Conservation (phyloP, 2,113 vertebrate genomes). For the Setophaga petechia region DNA sequence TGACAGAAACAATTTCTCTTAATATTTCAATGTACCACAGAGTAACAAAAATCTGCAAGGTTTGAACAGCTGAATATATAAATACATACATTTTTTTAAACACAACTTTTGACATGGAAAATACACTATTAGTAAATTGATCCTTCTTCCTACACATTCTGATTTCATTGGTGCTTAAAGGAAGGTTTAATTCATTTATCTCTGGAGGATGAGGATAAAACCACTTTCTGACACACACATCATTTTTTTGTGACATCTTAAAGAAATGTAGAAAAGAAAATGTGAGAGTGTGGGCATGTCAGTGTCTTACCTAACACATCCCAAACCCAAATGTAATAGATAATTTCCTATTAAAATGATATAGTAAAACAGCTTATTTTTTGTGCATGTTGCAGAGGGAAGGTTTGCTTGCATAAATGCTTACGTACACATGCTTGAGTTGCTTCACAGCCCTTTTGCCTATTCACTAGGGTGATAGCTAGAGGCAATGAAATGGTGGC, state of each 20-base stretch:
- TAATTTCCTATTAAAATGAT: neutral
- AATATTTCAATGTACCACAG: conserved; percentile 16
- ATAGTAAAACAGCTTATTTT: neutral
- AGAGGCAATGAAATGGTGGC: neutral
- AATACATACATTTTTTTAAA: neutral
- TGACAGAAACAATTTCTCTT: conserved; percentile 38
- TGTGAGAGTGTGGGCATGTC: neutral
- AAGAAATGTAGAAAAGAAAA: neutral
- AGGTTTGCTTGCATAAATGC: neutral
- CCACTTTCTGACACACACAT: neutral
- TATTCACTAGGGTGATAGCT: neutral
- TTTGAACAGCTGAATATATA: conserved; percentile 42
- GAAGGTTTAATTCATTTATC: conserved; percentile 53
- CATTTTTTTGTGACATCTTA: neutral
- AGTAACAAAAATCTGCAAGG: conserved; percentile 44
- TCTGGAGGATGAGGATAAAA: conserved; percentile 49
- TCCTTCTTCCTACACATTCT: conserved; percentile 29
- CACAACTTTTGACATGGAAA: conserved; percentile 50
- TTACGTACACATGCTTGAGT: neutral
- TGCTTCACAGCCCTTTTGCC: neutral
- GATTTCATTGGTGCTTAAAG: conserved; percentile 56
- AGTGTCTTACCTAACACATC: neutral
- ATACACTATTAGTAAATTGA: conserved; percentile 41
- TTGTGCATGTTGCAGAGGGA: neutral
- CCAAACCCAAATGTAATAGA: neutral